These are phyloP conservation scores for Sinhomidia bicolor DNA, from an alignment of 2,888 invertebrate genomes.

Conservation along the genomic window DNA sequence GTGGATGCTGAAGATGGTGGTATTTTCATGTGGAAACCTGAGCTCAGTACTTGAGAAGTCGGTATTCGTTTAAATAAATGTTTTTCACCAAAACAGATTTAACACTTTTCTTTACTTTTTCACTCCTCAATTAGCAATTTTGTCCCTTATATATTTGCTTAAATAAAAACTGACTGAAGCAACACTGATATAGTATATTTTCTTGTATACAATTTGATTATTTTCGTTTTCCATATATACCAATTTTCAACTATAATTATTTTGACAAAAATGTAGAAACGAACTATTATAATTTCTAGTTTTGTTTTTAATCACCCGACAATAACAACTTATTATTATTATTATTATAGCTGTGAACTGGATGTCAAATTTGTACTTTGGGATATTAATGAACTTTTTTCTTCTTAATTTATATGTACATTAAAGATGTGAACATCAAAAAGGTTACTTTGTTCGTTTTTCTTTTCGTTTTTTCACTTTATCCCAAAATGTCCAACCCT, in stretches of 20 bases:
- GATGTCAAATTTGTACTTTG: conserved; percentile 57
- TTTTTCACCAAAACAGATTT: background rate
- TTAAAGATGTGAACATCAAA: background rate
- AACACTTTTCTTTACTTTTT: background rate
- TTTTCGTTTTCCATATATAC: background rate
- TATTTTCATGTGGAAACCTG: conserved; percentile 63
- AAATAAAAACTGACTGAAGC: conserved; percentile 48
- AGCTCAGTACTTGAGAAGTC: too few species aligned
- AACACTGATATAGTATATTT: conserved; percentile 49
- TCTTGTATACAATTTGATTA: background rate
- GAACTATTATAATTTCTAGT: background rate
- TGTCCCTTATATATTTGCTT: background rate
- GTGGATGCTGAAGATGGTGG: conserved; percentile 48
- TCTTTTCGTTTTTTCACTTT: background rate
- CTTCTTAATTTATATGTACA: conserved; percentile 1
- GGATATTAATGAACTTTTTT: conserved; percentile 52
- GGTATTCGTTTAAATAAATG: too few species aligned
- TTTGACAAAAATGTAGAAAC: background rate
- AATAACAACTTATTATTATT: conserved; percentile 4
- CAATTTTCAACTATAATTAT: background rate
- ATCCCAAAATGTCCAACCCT: background rate
- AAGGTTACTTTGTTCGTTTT: too few species aligned
- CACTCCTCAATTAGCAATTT: too few species aligned
- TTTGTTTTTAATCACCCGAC: too few species aligned
- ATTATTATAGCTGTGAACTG: conserved; percentile 27